A percentile compares a stretch with the other conserved stretches of the same genome.
phyloP scores from a whole-genome alignment of 2,797 vertebrate genomes.

The Phalloptychus januarius region DNA sequence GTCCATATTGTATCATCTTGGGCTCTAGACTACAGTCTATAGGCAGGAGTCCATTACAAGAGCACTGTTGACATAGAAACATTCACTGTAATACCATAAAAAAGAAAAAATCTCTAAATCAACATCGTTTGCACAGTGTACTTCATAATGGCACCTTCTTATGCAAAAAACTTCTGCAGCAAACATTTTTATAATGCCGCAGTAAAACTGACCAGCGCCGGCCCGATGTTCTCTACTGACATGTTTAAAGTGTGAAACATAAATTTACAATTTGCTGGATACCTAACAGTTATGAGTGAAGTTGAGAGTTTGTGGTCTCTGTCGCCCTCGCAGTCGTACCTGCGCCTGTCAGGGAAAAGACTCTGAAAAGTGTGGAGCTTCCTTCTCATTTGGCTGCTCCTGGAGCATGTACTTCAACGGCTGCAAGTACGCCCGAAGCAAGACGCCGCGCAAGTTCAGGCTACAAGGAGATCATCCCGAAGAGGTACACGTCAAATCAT shows the following conservation, averaged over 20 bases:
- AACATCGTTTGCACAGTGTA: background rate
- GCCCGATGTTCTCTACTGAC: background rate
- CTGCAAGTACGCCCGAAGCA: slow-evolving; percentile 97
- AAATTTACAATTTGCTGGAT: background rate
- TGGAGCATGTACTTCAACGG: slow-evolving; percentile 99
- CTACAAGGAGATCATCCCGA: slow-evolving; percentile 94
- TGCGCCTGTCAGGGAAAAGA: slow-evolving; percentile 97
- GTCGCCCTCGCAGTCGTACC: slow-evolving; percentile 86
- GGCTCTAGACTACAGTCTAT: background rate
- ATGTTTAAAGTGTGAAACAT: background rate
- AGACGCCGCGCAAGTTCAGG: slow-evolving; percentile 95
- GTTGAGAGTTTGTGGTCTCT: slow-evolving; percentile 40
- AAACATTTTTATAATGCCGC: background rate
- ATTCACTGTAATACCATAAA: background rate
- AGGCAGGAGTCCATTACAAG: background rate
- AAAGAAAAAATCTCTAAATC: background rate
- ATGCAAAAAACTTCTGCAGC: background rate
- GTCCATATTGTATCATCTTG: background rate
- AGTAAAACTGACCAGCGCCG: background rate
- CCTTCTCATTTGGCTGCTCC: slow-evolving; percentile 97
- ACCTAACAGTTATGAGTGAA: slow-evolving; percentile 7
- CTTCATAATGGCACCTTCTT: too few species aligned
- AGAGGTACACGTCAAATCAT: slow-evolving; percentile 80
- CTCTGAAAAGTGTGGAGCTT: slow-evolving; percentile 90
- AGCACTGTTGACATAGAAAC: background rate